These are phyloP conservation scores for Phrynocephalus guinanensis DNA, from an alignment of 2,797 vertebrate genomes.

Conservation along the genomic window DNA sequence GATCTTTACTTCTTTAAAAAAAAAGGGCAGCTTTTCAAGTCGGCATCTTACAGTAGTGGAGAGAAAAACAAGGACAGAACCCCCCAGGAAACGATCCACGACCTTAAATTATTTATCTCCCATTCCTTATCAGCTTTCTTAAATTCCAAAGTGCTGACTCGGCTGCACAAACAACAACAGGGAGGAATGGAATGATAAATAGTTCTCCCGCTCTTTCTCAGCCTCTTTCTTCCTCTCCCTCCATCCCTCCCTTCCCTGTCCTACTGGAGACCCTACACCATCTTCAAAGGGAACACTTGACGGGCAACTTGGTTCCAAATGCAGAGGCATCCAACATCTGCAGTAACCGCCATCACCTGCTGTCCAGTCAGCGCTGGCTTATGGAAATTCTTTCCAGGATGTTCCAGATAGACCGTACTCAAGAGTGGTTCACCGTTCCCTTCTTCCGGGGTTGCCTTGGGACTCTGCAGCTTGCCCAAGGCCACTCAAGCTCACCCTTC, in stretches of 20 bases:
- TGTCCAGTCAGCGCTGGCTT: too few species aligned
- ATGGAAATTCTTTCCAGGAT: too few species aligned
- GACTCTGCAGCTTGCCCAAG: too few species aligned
- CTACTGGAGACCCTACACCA: background rate
- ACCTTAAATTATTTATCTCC: slow-evolving; percentile 46
- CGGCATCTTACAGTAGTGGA: background rate
- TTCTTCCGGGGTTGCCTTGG: too few species aligned
- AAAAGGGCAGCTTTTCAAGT: background rate
- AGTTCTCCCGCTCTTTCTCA: background rate
- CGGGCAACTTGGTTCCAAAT: background rate
- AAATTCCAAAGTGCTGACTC: slow-evolving; percentile 22
- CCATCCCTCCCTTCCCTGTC: too few species aligned
- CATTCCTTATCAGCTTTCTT: slow-evolving; percentile 16
- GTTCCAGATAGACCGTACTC: too few species aligned
- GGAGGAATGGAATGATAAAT: background rate
- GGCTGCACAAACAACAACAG: background rate
- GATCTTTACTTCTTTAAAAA: background rate
- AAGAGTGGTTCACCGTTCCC: too few species aligned
- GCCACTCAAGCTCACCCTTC: too few species aligned
- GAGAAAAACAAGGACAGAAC: background rate
- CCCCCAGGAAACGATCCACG: slow-evolving; percentile 30
- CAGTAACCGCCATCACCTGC: too few species aligned
- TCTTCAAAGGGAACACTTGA: background rate
- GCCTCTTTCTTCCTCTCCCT: background rate
- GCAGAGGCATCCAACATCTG: too few species aligned